Percentiles rank a stretch among this genome's conserved stretches.
Conservation (phyloP, 2,888 invertebrate genomes). For the Aleiodes testaceus region DNA sequence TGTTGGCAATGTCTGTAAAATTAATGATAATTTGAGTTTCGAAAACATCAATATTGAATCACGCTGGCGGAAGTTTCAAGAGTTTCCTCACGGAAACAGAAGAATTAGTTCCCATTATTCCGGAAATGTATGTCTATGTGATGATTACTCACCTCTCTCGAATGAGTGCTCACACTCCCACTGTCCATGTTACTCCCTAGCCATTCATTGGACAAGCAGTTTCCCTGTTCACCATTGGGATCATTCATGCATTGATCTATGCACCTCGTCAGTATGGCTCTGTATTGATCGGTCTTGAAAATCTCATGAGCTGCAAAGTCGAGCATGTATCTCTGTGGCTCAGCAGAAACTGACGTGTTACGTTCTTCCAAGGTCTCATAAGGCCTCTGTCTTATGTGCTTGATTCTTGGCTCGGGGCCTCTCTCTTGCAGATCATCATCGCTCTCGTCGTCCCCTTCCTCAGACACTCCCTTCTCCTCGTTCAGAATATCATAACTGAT, state of each 20-base stretch:
- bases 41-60: too few relatives aligned
- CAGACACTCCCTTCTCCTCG: constrained; percentile 26
- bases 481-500: constrained; percentile 44
- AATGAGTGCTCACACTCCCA: constrained; percentile 7
- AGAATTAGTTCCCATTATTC: neutral
- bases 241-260: constrained; percentile 58
- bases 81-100: too few relatives aligned
- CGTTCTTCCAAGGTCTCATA: constrained; percentile 51
- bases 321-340: constrained; percentile 47
- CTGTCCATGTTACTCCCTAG: constrained; percentile 6
- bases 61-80: too few relatives aligned
- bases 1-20: constrained; percentile 2
- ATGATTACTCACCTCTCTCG: constrained; percentile 31
- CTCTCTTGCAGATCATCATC: constrained; percentile 56
- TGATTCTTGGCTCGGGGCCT: constrained; percentile 56
- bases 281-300: constrained; percentile 55
- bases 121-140: neutral
- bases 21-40: too few relatives aligned
- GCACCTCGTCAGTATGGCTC: constrained; percentile 59
- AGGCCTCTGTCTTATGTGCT: constrained; percentile 51
- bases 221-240: constrained; percentile 37
- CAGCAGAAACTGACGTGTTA: constrained; percentile 11
- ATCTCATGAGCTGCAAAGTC: constrained; percentile 58
- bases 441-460: constrained; percentile 45
- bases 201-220: constrained; percentile 28